Base-by-base conservation (phyloP, 2,113 vertebrate genomes). In the Procavia capensis region DNA sequence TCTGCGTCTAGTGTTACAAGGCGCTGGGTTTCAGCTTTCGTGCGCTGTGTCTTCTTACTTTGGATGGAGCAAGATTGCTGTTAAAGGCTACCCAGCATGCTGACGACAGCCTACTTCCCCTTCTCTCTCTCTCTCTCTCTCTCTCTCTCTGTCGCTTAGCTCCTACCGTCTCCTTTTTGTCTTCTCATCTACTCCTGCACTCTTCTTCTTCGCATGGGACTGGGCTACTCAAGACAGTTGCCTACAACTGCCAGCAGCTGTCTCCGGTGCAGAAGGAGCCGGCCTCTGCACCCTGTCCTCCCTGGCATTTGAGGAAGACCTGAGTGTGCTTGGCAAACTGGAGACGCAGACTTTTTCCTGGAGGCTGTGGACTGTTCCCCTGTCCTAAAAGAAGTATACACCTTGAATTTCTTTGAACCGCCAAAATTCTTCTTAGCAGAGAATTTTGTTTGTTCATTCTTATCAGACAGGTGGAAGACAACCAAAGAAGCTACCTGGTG, bases 1-100 rank as follows among this genome's bases (percentile, higher is more conserved):
- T 29, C 13, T 0, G 0, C 4, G 1, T 20, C 13, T 3, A 4
- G 8, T 2, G 1, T 7, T n/a, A 34, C 17, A 25, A 29, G 45
- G 29, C 3, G 25, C 17, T 1, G 19, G 82, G 31, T n/a, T 47
- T 27, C 5, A 19, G n/a, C 39, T 84, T 41, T 16, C 3, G 43
- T 10, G 16, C 47, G 70, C 6, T 59, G 25, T 24, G 17, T 4
- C 16, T 3, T 6, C 39, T 79, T 45, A 29, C 57, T 27, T 6
- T 7, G 2, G 34, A 25, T 0, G 17, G 82, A 45, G n/a, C 27
- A 24, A 47, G 24, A 47, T 14, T 17, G 27, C 2, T 16, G 6
- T 25, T 45, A 0, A 24, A 24, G 36, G 17, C 25, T 8, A 25
- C 9, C 4, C 0, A 2, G 2, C 0, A 1, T 11, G 39, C 82